Base-by-base conservation (phyloP, 1,140 invertebrate genomes). In the Drosophila neocordata region DNA sequence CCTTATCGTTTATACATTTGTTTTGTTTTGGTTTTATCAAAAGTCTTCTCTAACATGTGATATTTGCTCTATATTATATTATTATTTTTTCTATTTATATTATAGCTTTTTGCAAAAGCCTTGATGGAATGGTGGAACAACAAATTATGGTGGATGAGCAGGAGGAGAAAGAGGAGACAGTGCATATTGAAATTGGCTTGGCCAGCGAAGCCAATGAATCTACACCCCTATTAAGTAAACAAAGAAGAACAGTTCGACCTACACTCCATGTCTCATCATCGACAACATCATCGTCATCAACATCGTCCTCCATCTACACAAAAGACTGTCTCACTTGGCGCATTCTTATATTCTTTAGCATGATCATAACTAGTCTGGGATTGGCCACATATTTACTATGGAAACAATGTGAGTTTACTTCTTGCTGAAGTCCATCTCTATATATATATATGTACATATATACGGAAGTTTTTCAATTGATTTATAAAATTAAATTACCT, bases 251-350 rank as follows among this genome's bases (percentile, higher is more conserved):
- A 18, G 31, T 8, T 11, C 34, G 41, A 20, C 2, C 41, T 7
- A 44, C 41, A 44, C 15, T 18, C 11, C 41, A 48, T 0, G 6
- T 20, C 12, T 0, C 20, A 12, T 38, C 63, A 4, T 12, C 38
- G 1, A n/a, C 41, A 20, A 11, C 41, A 20, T 11, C 41, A 20
- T 20, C 41, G 18, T 18, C 4, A 8, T 8, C 60, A 31, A 24
- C 34, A 4, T 11, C 61, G 1, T 24, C 68, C 12, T 2, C 44
- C 15, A 60, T 59, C 20, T 55, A 68, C 35, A 65, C 65, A 66
- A 76, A 77, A 57, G 82, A 84, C 52, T 87, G 85, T 41, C 31
- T 85, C 34, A 84, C 85, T 75, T 88, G 77, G 70, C 73, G 73
- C 8, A 79, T 64, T 5, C 77, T 89, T 44, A 61, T 59, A 11